Percentiles rank a stretch among this genome's conserved stretches.
Evolutionary conservation across 2,888 invertebrate species (phyloP).

Genomic region (Phalangium opilio): DNA sequence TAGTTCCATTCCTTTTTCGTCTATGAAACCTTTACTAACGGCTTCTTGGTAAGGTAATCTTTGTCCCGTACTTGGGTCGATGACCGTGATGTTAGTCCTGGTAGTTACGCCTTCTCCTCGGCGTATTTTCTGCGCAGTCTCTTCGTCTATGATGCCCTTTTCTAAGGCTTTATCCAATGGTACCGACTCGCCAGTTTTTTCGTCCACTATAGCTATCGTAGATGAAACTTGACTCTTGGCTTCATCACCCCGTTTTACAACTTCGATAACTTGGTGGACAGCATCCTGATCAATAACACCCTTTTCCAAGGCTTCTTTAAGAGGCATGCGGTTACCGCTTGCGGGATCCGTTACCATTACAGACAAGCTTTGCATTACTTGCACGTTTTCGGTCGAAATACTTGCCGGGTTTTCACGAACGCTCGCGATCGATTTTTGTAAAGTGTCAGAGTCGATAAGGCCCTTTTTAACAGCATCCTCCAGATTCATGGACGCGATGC

Average conservation of each 20-base stretch:
- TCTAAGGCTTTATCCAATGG: constrained; percentile 65
- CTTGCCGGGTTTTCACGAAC: constrained; percentile 68
- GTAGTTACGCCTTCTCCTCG: constrained; percentile 7
- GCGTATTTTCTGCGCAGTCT: constrained; percentile 15
- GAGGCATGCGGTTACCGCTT: constrained; percentile 30
- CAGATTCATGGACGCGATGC: constrained; percentile 55
- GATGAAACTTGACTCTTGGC: not conserved
- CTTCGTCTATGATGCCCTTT: constrained; percentile 32
- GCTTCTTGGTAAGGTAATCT: constrained; percentile 29
- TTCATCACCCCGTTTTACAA: not conserved
- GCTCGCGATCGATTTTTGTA: constrained; percentile 78
- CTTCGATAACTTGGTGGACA: constrained; percentile 7
- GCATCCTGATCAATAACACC: constrained; percentile 29
- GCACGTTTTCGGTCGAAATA: constrained; percentile 55
- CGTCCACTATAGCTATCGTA: constrained; percentile 40
- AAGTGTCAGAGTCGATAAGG: constrained; percentile 51
- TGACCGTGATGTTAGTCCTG: constrained; percentile 5
- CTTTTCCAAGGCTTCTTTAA: constrained; percentile 26
- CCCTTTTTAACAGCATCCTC: constrained; percentile 79
- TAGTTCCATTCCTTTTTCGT: not conserved
- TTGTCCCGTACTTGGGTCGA: constrained; percentile 56
- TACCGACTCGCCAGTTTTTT: constrained; percentile 59
- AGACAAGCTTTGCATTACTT: constrained; percentile 30
- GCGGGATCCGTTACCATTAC: constrained; percentile 38
- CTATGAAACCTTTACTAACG: constrained; percentile 17